Conservation (phyloP, 2,797 vertebrate genomes). For the Gorsachius magnificus region DNA sequence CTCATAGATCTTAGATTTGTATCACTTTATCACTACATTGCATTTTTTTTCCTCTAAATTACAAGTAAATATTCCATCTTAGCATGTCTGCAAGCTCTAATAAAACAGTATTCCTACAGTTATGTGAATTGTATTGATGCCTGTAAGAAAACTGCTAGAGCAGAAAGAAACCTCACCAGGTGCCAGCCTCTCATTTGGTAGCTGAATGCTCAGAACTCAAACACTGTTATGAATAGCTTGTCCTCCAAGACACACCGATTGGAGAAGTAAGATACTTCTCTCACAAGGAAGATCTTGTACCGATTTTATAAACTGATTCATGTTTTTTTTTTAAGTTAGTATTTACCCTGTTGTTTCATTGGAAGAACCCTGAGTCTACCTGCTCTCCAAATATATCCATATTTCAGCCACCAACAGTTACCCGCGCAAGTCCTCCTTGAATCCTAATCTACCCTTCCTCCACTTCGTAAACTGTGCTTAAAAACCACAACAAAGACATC, state of each 20-base stretch:
- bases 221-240: background rate
- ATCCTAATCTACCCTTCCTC: background rate
- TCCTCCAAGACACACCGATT: background rate
- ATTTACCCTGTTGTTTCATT: background rate
- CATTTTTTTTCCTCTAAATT: background rate
- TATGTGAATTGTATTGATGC: background rate
- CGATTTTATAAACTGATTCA: background rate
- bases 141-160: background rate
- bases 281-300: background rate
- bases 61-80: background rate
- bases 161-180: background rate
- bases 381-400: accelerated
- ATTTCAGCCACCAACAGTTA: background rate
- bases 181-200: background rate
- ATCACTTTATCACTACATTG: background rate
- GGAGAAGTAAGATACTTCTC: background rate
- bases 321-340: background rate
- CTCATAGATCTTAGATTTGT: background rate
- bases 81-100: background rate
- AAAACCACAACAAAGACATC: background rate
- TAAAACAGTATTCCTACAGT: background rate
- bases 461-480: background rate
- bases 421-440: background rate
- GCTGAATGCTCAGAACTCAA: background rate
- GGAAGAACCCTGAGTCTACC: background rate